phyloP scores from a whole-genome alignment of 2,797 vertebrate genomes.

The Paedocypris micromegethes region DNA sequence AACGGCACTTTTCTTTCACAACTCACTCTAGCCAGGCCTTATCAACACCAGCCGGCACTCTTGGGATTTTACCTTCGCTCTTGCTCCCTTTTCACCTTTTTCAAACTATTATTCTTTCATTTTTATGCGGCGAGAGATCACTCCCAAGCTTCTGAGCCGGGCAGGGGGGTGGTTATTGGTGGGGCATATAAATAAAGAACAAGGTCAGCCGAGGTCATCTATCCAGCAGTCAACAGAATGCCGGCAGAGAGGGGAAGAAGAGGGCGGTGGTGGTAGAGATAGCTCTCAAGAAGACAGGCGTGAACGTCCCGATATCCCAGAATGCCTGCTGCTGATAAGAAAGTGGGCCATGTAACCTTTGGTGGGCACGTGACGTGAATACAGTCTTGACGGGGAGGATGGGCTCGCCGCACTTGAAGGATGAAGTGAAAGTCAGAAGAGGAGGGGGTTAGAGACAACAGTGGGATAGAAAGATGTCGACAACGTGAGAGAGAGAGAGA shows the following conservation, averaged over 20 bases:
- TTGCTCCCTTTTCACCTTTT: constrained; percentile 16
- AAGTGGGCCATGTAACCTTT: constrained; percentile 69
- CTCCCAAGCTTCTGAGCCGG: constrained; percentile 25
- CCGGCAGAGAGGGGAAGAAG: constrained; percentile 34
- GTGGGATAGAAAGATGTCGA: constrained; percentile 9
- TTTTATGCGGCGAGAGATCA: constrained; percentile 62
- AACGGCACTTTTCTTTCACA: constrained; percentile 63
- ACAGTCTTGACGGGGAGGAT: constrained; percentile 39
- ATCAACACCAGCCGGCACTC: constrained; percentile 58
- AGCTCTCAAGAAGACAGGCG: constrained; percentile 63
- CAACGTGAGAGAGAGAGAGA: background rate
- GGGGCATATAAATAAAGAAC: constrained; percentile 53
- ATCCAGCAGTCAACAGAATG: constrained; percentile 58
- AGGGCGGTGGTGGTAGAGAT: constrained; percentile 50
- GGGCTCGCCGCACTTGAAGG: constrained; percentile 50
- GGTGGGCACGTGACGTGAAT: constrained; percentile 71
- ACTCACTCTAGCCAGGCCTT: constrained; percentile 65
- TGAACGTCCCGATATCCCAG: constrained; percentile 70
- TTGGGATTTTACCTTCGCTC: constrained; percentile 52
- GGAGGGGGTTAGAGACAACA: too few relatives aligned
- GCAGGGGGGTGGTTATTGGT: constrained; percentile 1
- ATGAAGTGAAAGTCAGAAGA: constrained; percentile 64
- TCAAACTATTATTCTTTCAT: constrained; percentile 61
- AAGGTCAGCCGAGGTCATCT: constrained; percentile 65
- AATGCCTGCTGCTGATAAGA: constrained; percentile 80